Evolutionary conservation across 2,888 invertebrate species (phyloP).

Genomic region (Rhaphigaster nebulosa): DNA sequence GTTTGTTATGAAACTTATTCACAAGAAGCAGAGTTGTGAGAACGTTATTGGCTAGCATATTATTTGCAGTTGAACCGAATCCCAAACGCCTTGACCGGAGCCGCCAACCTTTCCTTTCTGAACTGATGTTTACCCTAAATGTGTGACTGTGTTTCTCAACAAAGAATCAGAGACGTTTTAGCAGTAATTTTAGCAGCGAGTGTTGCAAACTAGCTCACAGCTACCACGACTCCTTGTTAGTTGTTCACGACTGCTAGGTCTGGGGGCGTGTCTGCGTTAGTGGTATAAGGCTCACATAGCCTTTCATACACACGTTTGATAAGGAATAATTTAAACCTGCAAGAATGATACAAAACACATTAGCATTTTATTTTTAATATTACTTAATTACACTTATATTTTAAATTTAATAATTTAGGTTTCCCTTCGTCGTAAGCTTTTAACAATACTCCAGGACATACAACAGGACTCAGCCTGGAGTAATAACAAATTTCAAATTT

Average conservation of each 20-base stretch:
- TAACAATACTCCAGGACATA: too few relatives aligned
- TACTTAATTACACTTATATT: background rate
- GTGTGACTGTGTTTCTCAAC: background rate
- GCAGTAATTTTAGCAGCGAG: background rate
- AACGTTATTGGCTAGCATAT: background rate
- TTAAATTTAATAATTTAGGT: too few relatives aligned
- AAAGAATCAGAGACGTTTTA: constrained; percentile 2
- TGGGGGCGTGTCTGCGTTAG: background rate
- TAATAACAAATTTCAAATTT: too few relatives aligned
- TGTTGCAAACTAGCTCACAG: constrained; percentile 22
- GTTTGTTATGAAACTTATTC: too few relatives aligned
- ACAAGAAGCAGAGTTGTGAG: too few relatives aligned
- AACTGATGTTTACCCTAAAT: background rate
- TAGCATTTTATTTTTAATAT: background rate
- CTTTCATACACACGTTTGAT: background rate
- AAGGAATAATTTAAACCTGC: background rate
- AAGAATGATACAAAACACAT: background rate
- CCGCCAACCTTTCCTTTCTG: background rate
- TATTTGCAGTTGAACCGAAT: background rate
- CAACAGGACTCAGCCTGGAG: too few relatives aligned
- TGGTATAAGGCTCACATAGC: background rate
- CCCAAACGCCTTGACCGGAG: background rate
- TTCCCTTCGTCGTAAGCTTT: too few relatives aligned
- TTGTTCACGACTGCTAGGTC: background rate
- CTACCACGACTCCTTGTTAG: background rate